Conservation (phyloP, 64 coral and sea anemone genomes). For the Astreopora myriophthalma region DNA sequence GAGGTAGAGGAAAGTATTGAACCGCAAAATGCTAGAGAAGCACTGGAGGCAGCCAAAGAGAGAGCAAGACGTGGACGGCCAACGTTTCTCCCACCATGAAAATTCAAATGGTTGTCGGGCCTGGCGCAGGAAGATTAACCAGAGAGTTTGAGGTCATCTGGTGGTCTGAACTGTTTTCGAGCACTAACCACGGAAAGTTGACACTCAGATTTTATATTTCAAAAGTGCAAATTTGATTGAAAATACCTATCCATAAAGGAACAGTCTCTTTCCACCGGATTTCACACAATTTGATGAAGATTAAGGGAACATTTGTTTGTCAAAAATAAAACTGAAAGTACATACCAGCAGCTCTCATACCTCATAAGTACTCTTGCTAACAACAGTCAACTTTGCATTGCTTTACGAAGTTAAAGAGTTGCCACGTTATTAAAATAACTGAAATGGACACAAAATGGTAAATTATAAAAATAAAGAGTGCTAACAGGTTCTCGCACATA, state of each 20-base stretch:
- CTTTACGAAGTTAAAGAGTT: no score
- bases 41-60: constrained; percentile 3
- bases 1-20: not conserved
- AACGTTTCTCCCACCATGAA: not conserved
- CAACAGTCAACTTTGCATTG: no score
- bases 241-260: not conserved
- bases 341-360: no score
- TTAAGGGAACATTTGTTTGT: no score
- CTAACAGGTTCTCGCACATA: no score
- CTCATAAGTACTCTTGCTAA: no score
- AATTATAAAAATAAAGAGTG: no score
- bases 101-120: constrained; percentile 1
- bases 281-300: not conserved
- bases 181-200: not conserved
- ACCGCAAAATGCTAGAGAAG: not conserved
- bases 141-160: not conserved
- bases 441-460: no score
- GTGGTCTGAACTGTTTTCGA: not conserved
- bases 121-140: not conserved
- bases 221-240: not conserved
- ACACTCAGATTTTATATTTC: constrained; percentile 9
- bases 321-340: no score
- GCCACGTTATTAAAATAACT: no score
- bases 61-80: not conserved
- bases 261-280: no score